phyloP scores from a whole-genome alignment of 2,888 invertebrate species.

The Serrognathus titanus region DNA sequence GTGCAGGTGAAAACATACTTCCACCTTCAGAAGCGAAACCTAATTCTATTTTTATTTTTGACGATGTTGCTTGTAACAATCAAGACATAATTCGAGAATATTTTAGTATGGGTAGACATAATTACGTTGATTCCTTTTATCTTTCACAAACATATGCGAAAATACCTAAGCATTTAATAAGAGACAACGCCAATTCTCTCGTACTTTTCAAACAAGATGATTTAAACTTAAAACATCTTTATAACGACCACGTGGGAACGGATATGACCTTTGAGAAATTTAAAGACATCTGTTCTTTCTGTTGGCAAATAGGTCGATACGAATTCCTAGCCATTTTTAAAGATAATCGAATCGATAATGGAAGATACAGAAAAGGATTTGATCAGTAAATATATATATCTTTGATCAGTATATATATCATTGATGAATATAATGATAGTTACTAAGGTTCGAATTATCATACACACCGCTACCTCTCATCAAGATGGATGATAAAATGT shows the following conservation, averaged over 20 bases:
- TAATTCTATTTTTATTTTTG: too few relatives aligned
- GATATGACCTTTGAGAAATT: conserved; percentile 32
- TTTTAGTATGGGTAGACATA: too few relatives aligned
- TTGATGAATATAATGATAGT: too few relatives aligned
- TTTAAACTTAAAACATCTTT: conserved; percentile 33
- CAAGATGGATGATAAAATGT: neutral
- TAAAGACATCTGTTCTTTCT: conserved; percentile 29
- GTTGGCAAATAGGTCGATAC: conserved; percentile 35
- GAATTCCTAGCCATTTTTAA: conserved; percentile 33
- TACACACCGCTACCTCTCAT: neutral
- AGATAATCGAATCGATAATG: too few relatives aligned
- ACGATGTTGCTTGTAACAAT: too few relatives aligned
- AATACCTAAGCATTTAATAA: conserved; percentile 37
- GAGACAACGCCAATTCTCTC: conserved; percentile 37
- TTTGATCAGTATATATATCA: conserved; percentile 13
- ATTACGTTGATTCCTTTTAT: conserved; percentile 35
- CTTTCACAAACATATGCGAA: conserved; percentile 35
- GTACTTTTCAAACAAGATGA: conserved; percentile 14
- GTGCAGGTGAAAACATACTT: too few relatives aligned
- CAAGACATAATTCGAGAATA: too few relatives aligned
- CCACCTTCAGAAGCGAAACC: too few relatives aligned
- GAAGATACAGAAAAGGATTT: conserved; percentile 33
- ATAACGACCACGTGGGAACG: conserved; percentile 16
- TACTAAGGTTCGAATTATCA: too few relatives aligned
- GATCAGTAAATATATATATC: conserved; percentile 17